phyloP scores from a whole-genome alignment of 2,888 invertebrate species.

The Megalurothrips usitatus region DNA sequence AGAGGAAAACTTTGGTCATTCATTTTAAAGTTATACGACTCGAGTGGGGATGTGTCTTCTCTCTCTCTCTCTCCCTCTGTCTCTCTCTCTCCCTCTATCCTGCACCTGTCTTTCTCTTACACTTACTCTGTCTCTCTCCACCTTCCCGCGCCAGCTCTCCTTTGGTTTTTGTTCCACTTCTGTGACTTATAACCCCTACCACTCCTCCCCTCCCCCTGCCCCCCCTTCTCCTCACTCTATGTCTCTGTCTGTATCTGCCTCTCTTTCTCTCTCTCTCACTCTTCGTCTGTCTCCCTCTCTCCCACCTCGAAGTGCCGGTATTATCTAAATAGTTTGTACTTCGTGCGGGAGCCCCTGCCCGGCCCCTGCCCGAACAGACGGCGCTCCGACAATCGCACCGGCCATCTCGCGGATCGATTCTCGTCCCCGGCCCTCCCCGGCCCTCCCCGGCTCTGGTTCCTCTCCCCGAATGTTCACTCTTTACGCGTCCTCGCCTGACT shows the following conservation, averaged over 20 bases:
- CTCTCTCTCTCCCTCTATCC: not conserved
- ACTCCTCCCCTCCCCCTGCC: not conserved
- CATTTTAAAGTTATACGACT: slow-evolving; percentile 27
- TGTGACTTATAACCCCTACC: not conserved
- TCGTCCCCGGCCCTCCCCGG: not conserved
- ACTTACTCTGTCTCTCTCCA: too few relatives aligned
- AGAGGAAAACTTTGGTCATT: slow-evolving; percentile 25
- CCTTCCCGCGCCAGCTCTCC: not conserved
- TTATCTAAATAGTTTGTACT: too few relatives aligned
- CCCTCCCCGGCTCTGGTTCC: not conserved
- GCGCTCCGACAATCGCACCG: too few relatives aligned
- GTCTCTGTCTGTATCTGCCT: too few relatives aligned
- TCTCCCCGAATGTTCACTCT: too few relatives aligned
- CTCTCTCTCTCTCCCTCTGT: not conserved
- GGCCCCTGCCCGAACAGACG: too few relatives aligned
- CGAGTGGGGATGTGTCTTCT: slow-evolving; percentile 15
- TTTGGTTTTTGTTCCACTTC: slow-evolving; percentile 16
- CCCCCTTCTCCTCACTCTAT: not conserved
- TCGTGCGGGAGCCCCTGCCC: too few relatives aligned
- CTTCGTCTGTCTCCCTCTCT: not conserved
- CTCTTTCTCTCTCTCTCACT: too few relatives aligned
- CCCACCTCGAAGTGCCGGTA: too few relatives aligned
- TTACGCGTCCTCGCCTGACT: too few relatives aligned
- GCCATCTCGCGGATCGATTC: not conserved
- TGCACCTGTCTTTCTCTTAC: too few relatives aligned